These are phyloP conservation scores for Cataglyphis cursor DNA, from an alignment of 2,888 invertebrate genomes.

Conservation along the genomic window DNA sequence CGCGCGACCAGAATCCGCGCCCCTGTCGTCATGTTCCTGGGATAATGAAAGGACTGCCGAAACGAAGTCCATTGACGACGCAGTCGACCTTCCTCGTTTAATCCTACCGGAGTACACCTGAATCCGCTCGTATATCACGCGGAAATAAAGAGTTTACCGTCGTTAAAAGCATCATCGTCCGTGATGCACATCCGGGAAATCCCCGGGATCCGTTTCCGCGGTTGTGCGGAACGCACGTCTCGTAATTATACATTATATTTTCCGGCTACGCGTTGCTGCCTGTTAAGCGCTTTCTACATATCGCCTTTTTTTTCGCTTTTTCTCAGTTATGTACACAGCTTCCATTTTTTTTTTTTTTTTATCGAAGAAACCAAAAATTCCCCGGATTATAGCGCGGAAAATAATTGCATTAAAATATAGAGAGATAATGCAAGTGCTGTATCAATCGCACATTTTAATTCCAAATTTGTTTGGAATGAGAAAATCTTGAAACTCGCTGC, in stretches of 20 bases:
- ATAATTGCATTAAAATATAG: neutral
- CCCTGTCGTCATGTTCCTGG: slow-evolving; percentile 64
- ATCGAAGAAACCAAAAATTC: neutral
- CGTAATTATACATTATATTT: slow-evolving; percentile 48
- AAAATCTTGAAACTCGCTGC: neutral
- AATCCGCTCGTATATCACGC: slow-evolving; percentile 75
- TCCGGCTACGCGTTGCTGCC: slow-evolving; percentile 22
- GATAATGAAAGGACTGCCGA: slow-evolving; percentile 77
- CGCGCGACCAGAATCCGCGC: slow-evolving; percentile 45
- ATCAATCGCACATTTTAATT: neutral
- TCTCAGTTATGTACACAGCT: neutral
- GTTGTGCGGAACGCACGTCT: slow-evolving; percentile 44
- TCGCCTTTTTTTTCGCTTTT: slow-evolving; percentile 5
- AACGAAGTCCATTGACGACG: slow-evolving; percentile 77
- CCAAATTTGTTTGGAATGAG: neutral
- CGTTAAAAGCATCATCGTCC: slow-evolving; percentile 74
- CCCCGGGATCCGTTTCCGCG: slow-evolving; percentile 52
- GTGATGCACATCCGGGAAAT: slow-evolving; percentile 65
- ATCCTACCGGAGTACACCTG: slow-evolving; percentile 70
- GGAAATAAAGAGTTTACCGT: slow-evolving; percentile 77
- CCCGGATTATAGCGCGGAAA: neutral
- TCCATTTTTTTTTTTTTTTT: slow-evolving; percentile 6
- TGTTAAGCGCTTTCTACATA: slow-evolving; percentile 11
- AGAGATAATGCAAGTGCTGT: neutral
- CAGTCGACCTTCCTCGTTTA: slow-evolving; percentile 74